phyloP scores from a whole-genome alignment of 2,888 invertebrate genomes.

The Himalopsyche anomala region DNA sequence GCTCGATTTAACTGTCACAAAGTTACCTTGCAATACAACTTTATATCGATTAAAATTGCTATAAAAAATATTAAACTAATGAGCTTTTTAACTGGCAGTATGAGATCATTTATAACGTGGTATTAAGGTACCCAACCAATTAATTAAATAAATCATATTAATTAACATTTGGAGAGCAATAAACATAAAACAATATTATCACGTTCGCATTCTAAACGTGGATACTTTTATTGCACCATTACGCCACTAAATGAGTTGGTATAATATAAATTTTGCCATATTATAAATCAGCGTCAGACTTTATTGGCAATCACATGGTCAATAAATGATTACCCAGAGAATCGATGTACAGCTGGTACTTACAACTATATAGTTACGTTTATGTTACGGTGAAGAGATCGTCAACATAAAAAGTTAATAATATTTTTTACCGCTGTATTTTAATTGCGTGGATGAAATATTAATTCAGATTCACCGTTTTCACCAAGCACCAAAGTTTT shows the following conservation, averaged over 20 bases:
- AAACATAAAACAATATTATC: constrained; percentile 34
- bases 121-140: background rate
- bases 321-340: constrained; percentile 35
- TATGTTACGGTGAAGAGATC: too few relatives aligned
- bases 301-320: constrained; percentile 28
- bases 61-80: constrained; percentile 12
- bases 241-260: constrained; percentile 9
- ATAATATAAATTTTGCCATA: constrained; percentile 35
- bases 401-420: too few relatives aligned
- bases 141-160: constrained; percentile 42
- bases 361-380: too few relatives aligned
- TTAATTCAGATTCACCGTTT: too few relatives aligned
- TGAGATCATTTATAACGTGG: constrained; percentile 5
- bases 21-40: too few relatives aligned
- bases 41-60: too few relatives aligned
- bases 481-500: too few relatives aligned
- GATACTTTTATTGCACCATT: constrained; percentile 23
- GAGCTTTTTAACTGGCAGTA: background rate
- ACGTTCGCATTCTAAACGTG: constrained; percentile 2
- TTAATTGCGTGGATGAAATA: too few relatives aligned
- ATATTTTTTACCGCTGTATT: too few relatives aligned
- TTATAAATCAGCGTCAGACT: constrained; percentile 32
- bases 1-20: too few relatives aligned
- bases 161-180: constrained; percentile 40
- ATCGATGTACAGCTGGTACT: background rate